Base-by-base conservation (phyloP, 2,113 vertebrate genomes). In the Tapirus terrestris region DNA sequence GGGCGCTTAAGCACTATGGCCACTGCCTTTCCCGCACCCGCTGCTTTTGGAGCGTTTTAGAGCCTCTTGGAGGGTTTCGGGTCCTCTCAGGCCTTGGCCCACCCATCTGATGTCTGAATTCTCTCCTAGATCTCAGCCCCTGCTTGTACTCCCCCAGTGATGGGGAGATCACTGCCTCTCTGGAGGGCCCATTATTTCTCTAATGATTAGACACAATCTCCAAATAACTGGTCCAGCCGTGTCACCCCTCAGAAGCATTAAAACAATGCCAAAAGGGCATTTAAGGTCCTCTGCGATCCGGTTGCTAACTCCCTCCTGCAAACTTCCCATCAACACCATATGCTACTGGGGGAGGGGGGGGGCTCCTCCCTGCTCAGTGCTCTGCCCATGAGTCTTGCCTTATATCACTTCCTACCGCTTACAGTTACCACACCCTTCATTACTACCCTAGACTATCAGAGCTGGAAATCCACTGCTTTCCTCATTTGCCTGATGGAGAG, bases 1-100 rank as follows among this genome's bases (percentile, higher is more conserved):
- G 3, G 1, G 58, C 8, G 0, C 60, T 33, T 21, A 21, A 10
- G 5, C 21, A 2, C 39, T 3, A 0, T 0, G 36, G 25, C 21
- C 11, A 8, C 1, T 5, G 43, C 43, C 8, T 82, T 36, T 18
- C 8, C 67, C 48, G 29, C 18, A 20, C 4, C 0, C 0, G 9
- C 53, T 51, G 43, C 45, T 65, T 20, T 8, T n/a, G 60, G 58
- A 60, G 53, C 11, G 53, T 36, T 12, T 45, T 10, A 45, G 48
- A 58, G 31, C 56, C 60, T 63, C 83, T 77, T 4, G 1, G 39
- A 60, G 51, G 60, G 21, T 43, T 87, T 45, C 70, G 39, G 93
- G 67, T 33, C 17, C 76, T 65, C 68, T 11, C 21, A 33, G 68
- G 48, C 58, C 75, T 9, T 27, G 60, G 36, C 39, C 14, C 20